Evolutionary conservation across 2,113 vertebrate genomes (phyloP), one percentile per base, ranked within the genome.

Genomic region (Panthera leo): DNA sequence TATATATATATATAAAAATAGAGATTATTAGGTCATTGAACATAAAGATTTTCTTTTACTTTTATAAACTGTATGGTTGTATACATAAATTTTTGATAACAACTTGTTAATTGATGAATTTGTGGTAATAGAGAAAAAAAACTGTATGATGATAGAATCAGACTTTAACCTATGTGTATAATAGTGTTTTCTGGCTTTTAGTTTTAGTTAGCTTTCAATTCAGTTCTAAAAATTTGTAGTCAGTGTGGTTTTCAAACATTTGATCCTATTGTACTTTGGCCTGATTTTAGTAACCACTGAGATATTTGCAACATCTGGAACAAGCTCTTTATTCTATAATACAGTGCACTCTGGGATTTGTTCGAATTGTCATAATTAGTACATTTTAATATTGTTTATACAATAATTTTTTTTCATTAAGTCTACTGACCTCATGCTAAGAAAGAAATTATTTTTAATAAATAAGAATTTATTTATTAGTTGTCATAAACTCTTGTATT

Each of bases 391-490:
- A 98, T 97, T 97, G 90, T 97, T 99, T 98, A 98, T 97, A 87
- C 58, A 93, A 89, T 95, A 89, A 89, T 93, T 75, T 89, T 98
- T 97, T 98, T 98, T 98, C 97, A 98, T 98, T 98, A 98, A 98
- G 97, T 92, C 95, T 97, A 96, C 94, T 98, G 48, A 95, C 80
- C 29, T 90, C 93, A 98, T 98, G 97, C 97, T 98, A 98, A 97
- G 97, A 96, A 97, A 97, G 92, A 98, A 98, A 98, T 98, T 61
- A 98, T 98, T 98, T 98, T 98, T 98, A 98, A 98, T 98, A 99
- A 98, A 98, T 98, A 98, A 97, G 63, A 93, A 95, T 98, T 97
- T 89, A 97, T 98, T 98, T 98, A 97, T 96, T 3, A n/a, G 53
- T 97, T 97, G 90, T 93, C 98, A 97, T 34, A 97, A 98, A 98